Conservation (phyloP, 2,113 vertebrate genomes). For the Genyomyrus donnyi region DNA sequence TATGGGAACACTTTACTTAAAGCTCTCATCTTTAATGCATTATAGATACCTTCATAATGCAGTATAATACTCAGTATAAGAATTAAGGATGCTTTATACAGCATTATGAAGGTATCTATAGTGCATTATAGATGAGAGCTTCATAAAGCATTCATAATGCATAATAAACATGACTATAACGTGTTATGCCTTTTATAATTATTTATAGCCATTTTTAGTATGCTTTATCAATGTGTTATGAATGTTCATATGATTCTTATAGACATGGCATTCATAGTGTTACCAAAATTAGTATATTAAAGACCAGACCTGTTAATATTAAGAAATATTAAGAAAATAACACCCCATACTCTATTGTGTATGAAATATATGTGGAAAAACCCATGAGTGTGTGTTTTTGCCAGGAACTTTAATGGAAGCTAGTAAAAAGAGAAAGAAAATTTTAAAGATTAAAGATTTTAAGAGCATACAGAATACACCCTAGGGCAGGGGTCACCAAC, state of each 20-base stretch:
- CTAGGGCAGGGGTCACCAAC: too few species aligned
- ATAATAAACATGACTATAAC: background rate
- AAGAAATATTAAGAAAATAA: background rate
- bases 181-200: background rate
- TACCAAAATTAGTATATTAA: background rate
- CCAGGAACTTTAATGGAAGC: background rate
- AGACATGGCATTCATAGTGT: background rate
- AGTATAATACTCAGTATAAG: background rate
- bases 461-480: background rate
- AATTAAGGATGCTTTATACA: background rate
- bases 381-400: background rate
- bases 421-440: background rate
- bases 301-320: background rate
- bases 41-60: background rate
- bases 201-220: background rate
- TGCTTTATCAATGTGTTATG: background rate
- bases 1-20: background rate
- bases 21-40: background rate
- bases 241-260: background rate
- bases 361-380: background rate
- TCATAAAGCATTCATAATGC: background rate
- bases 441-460: background rate
- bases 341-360: background rate
- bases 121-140: background rate
- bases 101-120: background rate